Evolutionary conservation across 2,113 vertebrate species (phyloP), one percentile per base, ranked within the genome.

Genomic region (Ptilorrhoa leucosticta): DNA sequence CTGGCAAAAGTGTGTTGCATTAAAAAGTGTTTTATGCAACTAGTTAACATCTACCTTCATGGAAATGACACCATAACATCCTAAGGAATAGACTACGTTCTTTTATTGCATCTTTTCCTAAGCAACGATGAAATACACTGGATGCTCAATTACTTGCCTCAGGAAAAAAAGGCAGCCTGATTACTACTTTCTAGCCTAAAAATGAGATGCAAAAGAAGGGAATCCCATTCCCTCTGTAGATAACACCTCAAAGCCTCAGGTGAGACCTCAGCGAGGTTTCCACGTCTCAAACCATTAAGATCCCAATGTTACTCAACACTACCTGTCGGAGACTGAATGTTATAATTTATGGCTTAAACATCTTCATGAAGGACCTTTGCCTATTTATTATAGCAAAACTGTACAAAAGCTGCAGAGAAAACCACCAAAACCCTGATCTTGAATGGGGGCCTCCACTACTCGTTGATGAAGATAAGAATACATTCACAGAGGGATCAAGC

Each of bases 21-120:
- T 92, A 85, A 92, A 91, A 93, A 90, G 66, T 47, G 40, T 84
- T 94, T 93, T 60, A 75, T 85, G 83, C 35, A 92, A 83, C 75
- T 87, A 79, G 85, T 90, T 94, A 96, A 90, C 72, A 87, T 85
- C 73, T 50, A 96, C 57, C 75, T 94, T 83, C 83, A 68, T 86
- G 63, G 57, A 94, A 96, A 90, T 78, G 71, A 87, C 72, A 90
- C 71, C 48, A 64, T 94, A 88, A 94, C 90, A 81, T 57, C 40
- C 75, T 79, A 79, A 91, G 31, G 56, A 92, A 94, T 83, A 91
- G n/a, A 90, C 61, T 93, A 75, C 58, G 79, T 85, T 93, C 60
- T 94, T 96, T 90, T 88, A 92, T 86, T 50, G 37, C 61, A 75
- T 88, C 61, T 92, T 81, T 89, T 90, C 53, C 66, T 88, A 89